A percentile compares a stretch with the other conserved stretches of the same genome.
phyloP scores from a whole-genome alignment of 2,113 vertebrate genomes.

The Alethe castanea region DNA sequence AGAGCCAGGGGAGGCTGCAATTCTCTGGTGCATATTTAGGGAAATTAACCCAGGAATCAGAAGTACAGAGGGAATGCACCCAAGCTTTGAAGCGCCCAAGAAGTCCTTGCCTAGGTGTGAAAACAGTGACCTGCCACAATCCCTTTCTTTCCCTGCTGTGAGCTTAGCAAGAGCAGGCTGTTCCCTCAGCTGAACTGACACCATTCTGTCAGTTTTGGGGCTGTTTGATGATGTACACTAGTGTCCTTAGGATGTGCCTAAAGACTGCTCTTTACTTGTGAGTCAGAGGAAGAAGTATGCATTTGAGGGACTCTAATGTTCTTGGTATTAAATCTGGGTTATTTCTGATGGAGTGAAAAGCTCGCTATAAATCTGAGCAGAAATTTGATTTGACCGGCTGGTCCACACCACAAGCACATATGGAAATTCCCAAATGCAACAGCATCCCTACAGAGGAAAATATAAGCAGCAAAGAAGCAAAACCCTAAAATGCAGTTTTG shows the following conservation, averaged over 20 bases:
- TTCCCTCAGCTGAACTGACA: slow-evolving; percentile 44
- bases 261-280: neutral
- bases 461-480: neutral
- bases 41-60: neutral
- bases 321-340: neutral
- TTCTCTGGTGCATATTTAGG: fast-evolving
- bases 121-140: neutral
- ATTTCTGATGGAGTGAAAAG: neutral
- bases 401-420: neutral
- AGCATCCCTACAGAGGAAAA: neutral
- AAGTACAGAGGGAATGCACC: neutral
- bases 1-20: neutral
- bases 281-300: neutral
- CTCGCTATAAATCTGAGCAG: neutral
- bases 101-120: neutral
- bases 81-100: neutral
- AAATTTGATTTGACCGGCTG: neutral
- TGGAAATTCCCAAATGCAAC: neutral
- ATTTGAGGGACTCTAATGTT: neutral
- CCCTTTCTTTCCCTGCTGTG: neutral
- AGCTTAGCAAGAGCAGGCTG: slow-evolving; percentile 7
- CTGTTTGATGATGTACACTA: neutral
- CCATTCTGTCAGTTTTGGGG: slow-evolving; percentile 1
- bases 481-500: neutral
- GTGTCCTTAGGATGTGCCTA: slow-evolving; percentile 17